Evolutionary conservation across 1,140 invertebrate genomes (phyloP), one percentile per base, ranked within the genome.

Genomic region (Diorhabda elongata): DNA sequence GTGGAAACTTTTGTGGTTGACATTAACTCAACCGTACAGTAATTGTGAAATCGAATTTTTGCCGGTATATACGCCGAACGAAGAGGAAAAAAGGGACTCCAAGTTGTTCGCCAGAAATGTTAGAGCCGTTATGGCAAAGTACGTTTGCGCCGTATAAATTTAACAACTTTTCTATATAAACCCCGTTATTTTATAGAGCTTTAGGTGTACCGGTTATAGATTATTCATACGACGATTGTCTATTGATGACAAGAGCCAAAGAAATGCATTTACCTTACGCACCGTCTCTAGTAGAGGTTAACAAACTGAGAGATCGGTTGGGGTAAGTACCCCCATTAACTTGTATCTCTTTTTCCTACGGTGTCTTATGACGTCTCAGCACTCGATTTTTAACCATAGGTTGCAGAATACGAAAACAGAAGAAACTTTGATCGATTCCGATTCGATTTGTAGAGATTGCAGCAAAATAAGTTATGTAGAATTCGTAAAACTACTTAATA

Each of bases 41-140:
- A 89, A 88, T 62, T 92, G 94, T 77, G 95, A 98, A 85, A 92
- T 98, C 63, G 95, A 98, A 85, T 98, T 94, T 83, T 85, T 98
- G 8, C 96, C 96, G 0, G 94, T 98, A 1, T 97, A 98, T 82
- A 86, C 84, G 9, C 96, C 96, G 2, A 94, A 84, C 74, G 91
- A 93, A 72, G 92, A 90, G 68, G 96, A 98, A 81, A 92, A 91
- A 79, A 83, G 86, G 69, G 90, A 98, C 85, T 91, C 95, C 0
- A 94, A 93, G 80, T 83, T 98, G 8, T 98, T 91, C 83, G 96
- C 95, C 3, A 87, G 89, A 70, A 98, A 98, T 83, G 95, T 98
- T 11, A 84, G 95, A 70, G 87, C 89, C 74, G 86, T 93, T 61
- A 98, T 98, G 94, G 94, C 96, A 44, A 89, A 92, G 95, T 96